These are phyloP conservation scores for Megaustenia siamemsis DNA, from an alignment of 2,888 invertebrate genomes.

Conservation along the genomic window DNA sequence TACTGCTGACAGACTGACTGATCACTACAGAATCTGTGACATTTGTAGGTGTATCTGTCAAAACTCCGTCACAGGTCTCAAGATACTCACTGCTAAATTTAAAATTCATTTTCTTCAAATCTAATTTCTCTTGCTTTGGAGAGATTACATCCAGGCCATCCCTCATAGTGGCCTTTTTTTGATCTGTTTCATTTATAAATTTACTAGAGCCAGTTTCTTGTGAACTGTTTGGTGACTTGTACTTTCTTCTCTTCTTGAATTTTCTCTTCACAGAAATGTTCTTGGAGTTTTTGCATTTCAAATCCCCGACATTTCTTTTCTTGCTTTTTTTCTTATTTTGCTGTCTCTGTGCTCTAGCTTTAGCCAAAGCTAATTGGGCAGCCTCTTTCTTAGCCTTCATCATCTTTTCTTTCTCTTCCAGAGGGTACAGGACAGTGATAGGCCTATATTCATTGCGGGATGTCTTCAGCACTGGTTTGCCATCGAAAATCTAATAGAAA, in stretches of 20 bases:
- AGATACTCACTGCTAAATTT: neutral
- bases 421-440: slow-evolving; percentile 32
- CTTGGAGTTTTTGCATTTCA: slow-evolving; percentile 29
- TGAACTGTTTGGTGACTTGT: neutral
- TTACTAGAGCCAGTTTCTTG: neutral
- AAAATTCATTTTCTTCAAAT: neutral
- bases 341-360: slow-evolving; percentile 44
- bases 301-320: slow-evolving; percentile 19
- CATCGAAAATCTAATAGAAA: slow-evolving; percentile 42
- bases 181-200: neutral
- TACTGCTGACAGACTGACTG: neutral
- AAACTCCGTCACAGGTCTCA: neutral
- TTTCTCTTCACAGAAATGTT: slow-evolving; percentile 22
- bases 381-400: slow-evolving; percentile 51
- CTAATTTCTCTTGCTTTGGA: neutral
- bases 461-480: slow-evolving; percentile 47
- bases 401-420: slow-evolving; percentile 49
- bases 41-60: neutral
- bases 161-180: neutral
- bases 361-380: slow-evolving; percentile 50
- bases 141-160: neutral
- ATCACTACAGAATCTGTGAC: neutral
- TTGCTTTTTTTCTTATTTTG: slow-evolving; percentile 41
- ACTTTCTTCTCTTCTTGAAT: slow-evolving; percentile 15
- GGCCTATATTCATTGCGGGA: slow-evolving; percentile 31